Evolutionary conservation across 2,113 vertebrate species (phyloP).

Genomic region (Platanista minor): DNA sequence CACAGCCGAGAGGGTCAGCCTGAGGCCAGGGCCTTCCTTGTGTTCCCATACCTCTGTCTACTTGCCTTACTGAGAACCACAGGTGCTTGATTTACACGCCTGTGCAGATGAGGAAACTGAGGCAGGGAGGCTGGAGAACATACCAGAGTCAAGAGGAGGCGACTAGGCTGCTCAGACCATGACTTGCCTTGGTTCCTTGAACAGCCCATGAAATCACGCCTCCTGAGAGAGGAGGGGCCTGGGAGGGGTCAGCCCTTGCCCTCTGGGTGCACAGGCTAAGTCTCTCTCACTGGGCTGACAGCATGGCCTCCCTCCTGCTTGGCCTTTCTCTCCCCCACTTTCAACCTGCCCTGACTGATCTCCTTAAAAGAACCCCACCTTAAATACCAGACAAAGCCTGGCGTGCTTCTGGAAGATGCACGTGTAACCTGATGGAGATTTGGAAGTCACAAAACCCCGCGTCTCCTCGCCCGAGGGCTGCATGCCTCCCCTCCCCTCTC

Average conservation of each 20-base stretch:
- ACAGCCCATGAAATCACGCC: not conserved
- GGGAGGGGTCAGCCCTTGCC: not conserved
- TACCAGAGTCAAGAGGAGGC: not conserved
- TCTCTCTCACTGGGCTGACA: not conserved
- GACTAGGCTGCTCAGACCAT: not conserved
- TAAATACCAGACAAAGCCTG: constrained; percentile 31
- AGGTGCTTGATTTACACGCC: not conserved
- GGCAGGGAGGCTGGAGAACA: not conserved
- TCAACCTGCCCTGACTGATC: not conserved
- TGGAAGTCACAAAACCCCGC: not conserved
- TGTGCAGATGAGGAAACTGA: not conserved
- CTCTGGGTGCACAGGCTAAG: not conserved
- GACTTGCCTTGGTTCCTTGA: not conserved
- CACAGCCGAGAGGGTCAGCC: not conserved
- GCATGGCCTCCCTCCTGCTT: not conserved
- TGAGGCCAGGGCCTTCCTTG: not conserved
- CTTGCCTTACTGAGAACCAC: not conserved
- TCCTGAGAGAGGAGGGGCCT: not conserved
- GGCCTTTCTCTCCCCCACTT: not conserved
- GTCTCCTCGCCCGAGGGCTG: not conserved
- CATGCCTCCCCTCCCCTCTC: not conserved
- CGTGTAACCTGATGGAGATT: not conserved
- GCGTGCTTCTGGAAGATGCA: not conserved
- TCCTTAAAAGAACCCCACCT: constrained; percentile 7
- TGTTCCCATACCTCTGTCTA: not conserved